Conservation (phyloP, 2,888 invertebrate species). For the Adelognathus sp. region DNA sequence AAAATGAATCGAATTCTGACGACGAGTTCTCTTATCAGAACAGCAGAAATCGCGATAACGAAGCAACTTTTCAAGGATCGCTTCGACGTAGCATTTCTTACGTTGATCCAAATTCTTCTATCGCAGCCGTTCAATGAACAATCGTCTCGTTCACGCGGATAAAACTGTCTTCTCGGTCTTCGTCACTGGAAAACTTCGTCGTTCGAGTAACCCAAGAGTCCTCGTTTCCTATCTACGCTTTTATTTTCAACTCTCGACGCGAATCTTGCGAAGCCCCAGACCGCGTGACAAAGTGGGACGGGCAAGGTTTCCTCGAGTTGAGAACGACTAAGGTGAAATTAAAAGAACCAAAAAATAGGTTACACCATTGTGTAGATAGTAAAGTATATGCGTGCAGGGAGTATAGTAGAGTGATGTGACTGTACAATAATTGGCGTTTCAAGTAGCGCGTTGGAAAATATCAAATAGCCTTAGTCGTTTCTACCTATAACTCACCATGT, state of each 20-base stretch:
- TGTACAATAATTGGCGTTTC: not conserved
- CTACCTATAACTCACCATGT: not conserved
- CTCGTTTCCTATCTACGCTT: not conserved
- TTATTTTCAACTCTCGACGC: not conserved
- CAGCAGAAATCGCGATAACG: not conserved
- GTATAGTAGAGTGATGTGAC: not conserved
- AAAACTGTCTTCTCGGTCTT: conserved; percentile 8
- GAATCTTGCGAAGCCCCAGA: not conserved
- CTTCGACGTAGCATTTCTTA: conserved; percentile 28
- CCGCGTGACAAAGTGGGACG: not conserved
- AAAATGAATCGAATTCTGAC: conserved; percentile 47
- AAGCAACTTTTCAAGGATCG: conserved; percentile 19
- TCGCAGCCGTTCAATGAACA: conserved; percentile 30
- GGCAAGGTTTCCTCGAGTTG: not conserved
- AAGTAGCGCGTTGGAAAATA: not conserved
- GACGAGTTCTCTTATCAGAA: conserved; percentile 20
- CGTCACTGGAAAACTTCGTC: conserved; percentile 42
- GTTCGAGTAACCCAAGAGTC: not conserved
- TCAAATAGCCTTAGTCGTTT: not conserved
- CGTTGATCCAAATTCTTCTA: conserved; percentile 43
- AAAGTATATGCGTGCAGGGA: not conserved
- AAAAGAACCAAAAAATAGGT: not conserved
- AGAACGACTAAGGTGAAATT: not conserved
- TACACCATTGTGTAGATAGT: not conserved
- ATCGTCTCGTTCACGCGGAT: conserved; percentile 17